Evolutionary conservation across 1,140 invertebrate species (phyloP).

Genomic region (Drosophila prosaltans): DNA sequence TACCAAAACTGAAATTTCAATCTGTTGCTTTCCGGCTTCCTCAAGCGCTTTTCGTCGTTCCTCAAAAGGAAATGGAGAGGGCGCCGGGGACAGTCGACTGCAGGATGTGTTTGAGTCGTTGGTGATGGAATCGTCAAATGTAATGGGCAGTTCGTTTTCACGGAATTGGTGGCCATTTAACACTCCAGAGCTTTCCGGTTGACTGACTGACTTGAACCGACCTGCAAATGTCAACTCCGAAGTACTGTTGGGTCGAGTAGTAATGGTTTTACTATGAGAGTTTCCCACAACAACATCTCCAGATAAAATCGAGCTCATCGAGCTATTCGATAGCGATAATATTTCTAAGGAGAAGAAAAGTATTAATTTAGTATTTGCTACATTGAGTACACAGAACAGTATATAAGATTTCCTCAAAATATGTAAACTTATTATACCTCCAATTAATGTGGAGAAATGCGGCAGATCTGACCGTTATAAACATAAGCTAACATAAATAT

Average conservation of each 20-base stretch:
- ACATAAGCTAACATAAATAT: no score
- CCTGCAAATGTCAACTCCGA: slow-evolving; percentile 76
- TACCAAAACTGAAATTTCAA: slow-evolving; percentile 11
- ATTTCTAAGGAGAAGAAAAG: slow-evolving; percentile 50
- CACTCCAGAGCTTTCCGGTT: slow-evolving; percentile 19
- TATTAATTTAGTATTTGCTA: no score
- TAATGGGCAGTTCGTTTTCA: slow-evolving; percentile 25
- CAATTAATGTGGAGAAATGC: no score
- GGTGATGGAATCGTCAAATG: slow-evolving; percentile 40
- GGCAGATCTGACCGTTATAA: no score
- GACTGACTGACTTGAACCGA: slow-evolving; percentile 58
- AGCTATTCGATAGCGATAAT: slow-evolving; percentile 77
- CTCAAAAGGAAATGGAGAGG: slow-evolving; percentile 27
- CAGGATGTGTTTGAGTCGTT: slow-evolving; percentile 65
- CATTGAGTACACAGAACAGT: no score
- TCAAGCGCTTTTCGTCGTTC: slow-evolving; percentile 37
- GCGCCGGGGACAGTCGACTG: slow-evolving; percentile 55
- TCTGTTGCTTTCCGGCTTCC: slow-evolving; percentile 28
- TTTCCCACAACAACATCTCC: slow-evolving; percentile 48
- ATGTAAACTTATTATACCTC: no score
- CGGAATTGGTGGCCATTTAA: slow-evolving; percentile 22
- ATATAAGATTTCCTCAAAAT: no score
- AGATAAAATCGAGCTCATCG: slow-evolving; percentile 76
- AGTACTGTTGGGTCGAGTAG: slow-evolving; percentile 19
- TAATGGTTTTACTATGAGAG: slow-evolving; percentile 26